Evolutionary conservation across 2,888 invertebrate genomes (phyloP).

Genomic region (Agriopis leucophaearia): DNA sequence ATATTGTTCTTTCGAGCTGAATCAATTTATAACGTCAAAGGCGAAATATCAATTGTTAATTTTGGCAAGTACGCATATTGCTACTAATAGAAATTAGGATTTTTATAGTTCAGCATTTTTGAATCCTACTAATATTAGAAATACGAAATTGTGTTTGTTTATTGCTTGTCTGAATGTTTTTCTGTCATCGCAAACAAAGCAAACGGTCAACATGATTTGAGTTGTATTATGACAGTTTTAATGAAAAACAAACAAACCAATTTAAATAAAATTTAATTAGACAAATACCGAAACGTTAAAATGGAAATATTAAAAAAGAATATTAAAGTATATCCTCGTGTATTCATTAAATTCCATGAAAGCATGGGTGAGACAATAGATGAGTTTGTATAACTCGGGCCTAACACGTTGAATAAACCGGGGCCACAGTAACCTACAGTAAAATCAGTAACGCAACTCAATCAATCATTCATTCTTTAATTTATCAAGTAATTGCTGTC

Average conservation of each 20-base stretch:
- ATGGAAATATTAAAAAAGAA: conserved; percentile 15
- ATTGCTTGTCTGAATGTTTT: too few relatives aligned
- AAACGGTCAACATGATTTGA: too few relatives aligned
- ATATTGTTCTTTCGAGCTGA: background rate
- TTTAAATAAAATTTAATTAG: background rate
- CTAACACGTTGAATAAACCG: conserved; percentile 18
- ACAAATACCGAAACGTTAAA: conserved; percentile 4
- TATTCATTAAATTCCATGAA: conserved; percentile 25
- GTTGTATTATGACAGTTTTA: too few relatives aligned
- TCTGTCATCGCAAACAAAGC: too few relatives aligned
- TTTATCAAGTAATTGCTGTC: too few relatives aligned
- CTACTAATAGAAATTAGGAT: background rate
- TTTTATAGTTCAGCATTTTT: background rate
- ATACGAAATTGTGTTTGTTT: too few relatives aligned
- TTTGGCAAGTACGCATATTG: background rate
- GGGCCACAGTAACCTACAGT: background rate
- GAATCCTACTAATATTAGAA: too few relatives aligned
- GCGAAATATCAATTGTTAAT: conserved; percentile 4
- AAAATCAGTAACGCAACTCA: background rate
- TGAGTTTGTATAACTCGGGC: conserved; percentile 20
- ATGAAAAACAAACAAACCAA: too few relatives aligned
- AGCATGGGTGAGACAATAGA: conserved; percentile 19
- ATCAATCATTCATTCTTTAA: too few relatives aligned
- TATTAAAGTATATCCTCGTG: conserved; percentile 18
- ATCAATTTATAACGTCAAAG: conserved; percentile 8